Conservation (phyloP, 2,888 invertebrate species). For the Erebia epiphron region DNA sequence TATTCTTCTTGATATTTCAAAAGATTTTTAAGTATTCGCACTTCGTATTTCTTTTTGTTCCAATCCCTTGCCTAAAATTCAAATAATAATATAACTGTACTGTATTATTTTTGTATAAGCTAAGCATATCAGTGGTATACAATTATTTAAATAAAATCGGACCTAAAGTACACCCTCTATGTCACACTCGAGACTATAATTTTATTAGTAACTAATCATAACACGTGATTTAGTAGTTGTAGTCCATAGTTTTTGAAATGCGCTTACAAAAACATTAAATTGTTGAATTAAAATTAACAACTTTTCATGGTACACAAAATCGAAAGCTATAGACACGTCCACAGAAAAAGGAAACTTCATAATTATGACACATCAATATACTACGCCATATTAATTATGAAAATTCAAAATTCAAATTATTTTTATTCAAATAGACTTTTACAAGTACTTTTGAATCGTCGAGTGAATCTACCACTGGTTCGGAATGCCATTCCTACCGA, state of each 20-base stretch:
- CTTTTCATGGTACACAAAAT: not conserved
- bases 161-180: not conserved
- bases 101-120: too few relatives aligned
- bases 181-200: not conserved
- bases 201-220: not conserved
- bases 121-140: not conserved
- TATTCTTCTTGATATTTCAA: conserved; percentile 82
- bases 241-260: not conserved
- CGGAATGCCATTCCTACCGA: too few relatives aligned
- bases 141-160: not conserved
- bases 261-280: not conserved
- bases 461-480: too few relatives aligned
- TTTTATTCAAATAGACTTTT: too few relatives aligned
- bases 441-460: too few relatives aligned
- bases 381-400: too few relatives aligned
- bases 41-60: conserved; percentile 82
- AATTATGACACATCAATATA: not conserved
- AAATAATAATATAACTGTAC: not conserved
- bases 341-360: not conserved
- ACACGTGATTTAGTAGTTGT: too few relatives aligned
- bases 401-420: too few relatives aligned
- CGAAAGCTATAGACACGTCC: not conserved
- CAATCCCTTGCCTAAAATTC: conserved; percentile 73
- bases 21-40: conserved; percentile 81
- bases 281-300: not conserved